Conservation (phyloP, 2,797 vertebrate species). For the Gambusia yucatana region DNA sequence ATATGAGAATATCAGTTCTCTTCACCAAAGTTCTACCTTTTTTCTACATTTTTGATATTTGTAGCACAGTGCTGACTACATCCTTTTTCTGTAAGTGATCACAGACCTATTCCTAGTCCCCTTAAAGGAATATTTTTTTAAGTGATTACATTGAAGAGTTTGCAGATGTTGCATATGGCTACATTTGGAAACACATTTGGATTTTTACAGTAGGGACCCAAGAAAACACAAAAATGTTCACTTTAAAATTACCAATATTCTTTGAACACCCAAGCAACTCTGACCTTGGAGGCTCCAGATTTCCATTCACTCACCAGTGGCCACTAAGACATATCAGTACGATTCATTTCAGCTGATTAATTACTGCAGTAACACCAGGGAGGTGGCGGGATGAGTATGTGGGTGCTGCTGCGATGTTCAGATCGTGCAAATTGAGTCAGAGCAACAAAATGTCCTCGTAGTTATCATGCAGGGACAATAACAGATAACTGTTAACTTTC, state of each 20-base stretch:
- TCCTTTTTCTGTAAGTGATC: not conserved
- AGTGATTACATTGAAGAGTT: not conserved
- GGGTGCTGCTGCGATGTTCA: constrained; percentile 5
- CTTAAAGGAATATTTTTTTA: no score
- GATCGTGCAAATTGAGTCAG: not conserved
- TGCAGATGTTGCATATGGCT: not conserved
- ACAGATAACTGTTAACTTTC: constrained; percentile 2
- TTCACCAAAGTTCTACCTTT: not conserved
- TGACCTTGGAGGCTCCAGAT: constrained; percentile 49
- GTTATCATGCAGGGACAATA: constrained; percentile 7
- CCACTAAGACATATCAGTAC: constrained; percentile 30
- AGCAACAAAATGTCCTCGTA: constrained; percentile 35
- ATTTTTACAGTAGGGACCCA: not conserved
- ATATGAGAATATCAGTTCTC: not conserved
- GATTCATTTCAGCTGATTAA: constrained; percentile 41
- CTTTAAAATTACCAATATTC: not conserved
- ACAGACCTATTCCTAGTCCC: not conserved
- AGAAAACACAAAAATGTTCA: not conserved
- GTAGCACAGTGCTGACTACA: not conserved
- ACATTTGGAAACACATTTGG: not conserved
- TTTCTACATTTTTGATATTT: not conserved
- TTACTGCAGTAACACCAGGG: constrained; percentile 16
- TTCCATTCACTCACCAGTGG: constrained; percentile 17
- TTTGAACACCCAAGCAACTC: constrained; percentile 8
- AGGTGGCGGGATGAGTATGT: constrained; percentile 10